A percentile compares a stretch with the other conserved stretches of the same genome.
Conservation (phyloP, 2,888 invertebrate species). For the Hipparchia semele region DNA sequence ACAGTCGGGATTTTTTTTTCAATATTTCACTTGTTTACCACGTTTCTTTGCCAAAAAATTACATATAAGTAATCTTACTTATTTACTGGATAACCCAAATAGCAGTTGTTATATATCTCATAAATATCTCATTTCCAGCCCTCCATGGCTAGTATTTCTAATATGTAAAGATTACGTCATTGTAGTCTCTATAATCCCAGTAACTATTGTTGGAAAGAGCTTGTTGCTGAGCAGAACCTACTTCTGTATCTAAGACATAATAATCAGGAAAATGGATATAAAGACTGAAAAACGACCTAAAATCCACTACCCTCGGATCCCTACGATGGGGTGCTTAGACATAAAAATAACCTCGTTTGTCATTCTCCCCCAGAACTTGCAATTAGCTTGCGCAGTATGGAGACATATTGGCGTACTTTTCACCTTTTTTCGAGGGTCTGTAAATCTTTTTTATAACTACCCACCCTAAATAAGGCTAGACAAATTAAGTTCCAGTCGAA, state of each 20-base stretch:
- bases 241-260: not conserved
- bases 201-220: not conserved
- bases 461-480: conserved; percentile 44
- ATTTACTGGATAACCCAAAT: no score
- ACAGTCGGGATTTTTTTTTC: no score
- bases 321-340: conserved; percentile 35
- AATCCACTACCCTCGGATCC: conserved; percentile 2
- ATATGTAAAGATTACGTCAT: not conserved
- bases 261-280: conserved; percentile 29
- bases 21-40: no score
- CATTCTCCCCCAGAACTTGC: conserved; percentile 42
- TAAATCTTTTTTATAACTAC: conserved; percentile 47
- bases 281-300: conserved; percentile 22
- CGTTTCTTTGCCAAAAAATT: no score
- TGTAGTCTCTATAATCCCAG: not conserved
- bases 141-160: not conserved
- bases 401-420: conserved; percentile 45
- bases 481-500: conserved; percentile 40
- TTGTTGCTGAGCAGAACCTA: conserved; percentile 5
- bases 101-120: not conserved
- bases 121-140: not conserved
- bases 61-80: no score
- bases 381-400: conserved; percentile 41
- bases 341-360: conserved; percentile 44
- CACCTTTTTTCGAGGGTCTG: conserved; percentile 41